Conservation (phyloP, 2,113 vertebrate genomes). For the Alethe diademata region DNA sequence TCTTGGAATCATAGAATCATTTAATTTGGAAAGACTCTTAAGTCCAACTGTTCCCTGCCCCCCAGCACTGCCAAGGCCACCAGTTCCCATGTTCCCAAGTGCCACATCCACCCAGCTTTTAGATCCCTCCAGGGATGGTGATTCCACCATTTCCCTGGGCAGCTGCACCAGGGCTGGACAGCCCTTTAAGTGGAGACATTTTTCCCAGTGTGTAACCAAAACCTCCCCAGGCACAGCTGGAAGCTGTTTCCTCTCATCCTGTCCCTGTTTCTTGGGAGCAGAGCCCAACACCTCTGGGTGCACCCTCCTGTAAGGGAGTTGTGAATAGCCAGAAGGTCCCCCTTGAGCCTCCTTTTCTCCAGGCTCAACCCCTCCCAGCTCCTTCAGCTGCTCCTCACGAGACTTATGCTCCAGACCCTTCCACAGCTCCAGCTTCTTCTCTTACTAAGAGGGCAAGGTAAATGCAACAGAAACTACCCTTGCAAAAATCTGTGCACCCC, state of each 20-base stretch:
- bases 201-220: not conserved
- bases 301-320: not conserved
- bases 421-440: not conserved
- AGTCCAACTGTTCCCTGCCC: not conserved
- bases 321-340: not conserved
- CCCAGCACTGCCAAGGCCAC: not conserved
- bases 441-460: not conserved
- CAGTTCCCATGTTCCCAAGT: not conserved
- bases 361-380: not conserved
- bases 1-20: not conserved
- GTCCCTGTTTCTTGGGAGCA: not conserved
- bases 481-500: not conserved
- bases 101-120: not conserved
- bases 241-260: not conserved
- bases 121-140: not conserved
- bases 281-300: rapidly evolving
- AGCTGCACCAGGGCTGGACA: not conserved
- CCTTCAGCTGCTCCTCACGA: not conserved
- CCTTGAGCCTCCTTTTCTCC: not conserved
- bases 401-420: not conserved
- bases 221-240: not conserved
- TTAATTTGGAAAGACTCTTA: not conserved
- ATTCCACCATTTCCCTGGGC: not conserved
- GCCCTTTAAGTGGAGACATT: not conserved
- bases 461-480: not conserved